phyloP scores from a whole-genome alignment of 2,797 vertebrate species.

The Margarornis squamiger region DNA sequence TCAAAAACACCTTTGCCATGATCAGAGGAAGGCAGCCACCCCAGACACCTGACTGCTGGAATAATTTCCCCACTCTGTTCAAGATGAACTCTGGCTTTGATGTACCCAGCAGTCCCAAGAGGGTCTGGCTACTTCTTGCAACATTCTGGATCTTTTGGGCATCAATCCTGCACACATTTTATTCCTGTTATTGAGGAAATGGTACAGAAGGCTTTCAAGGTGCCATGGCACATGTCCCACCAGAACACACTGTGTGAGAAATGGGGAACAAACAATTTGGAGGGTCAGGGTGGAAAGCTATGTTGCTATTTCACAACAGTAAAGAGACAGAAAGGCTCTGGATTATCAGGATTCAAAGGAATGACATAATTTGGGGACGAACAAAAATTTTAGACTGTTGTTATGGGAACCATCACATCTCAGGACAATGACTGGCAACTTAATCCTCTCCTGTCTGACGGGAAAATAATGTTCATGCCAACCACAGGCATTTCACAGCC shows the following conservation, averaged over 20 bases:
- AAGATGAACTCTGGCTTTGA: not conserved
- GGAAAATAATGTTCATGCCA: not conserved
- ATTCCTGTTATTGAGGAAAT: not conserved
- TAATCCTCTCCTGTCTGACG: not conserved
- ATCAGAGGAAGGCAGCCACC: not conserved
- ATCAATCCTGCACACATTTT: not conserved
- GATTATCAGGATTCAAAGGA: not conserved
- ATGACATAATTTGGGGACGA: not conserved
- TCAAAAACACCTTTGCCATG: not conserved
- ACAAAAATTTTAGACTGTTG: not conserved
- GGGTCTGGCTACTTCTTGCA: not conserved
- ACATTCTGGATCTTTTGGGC: not conserved
- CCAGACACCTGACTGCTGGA: not conserved
- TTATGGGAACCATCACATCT: not conserved
- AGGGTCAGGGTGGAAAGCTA: not conserved
- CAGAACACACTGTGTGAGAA: not conserved
- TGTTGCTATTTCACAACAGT: not conserved
- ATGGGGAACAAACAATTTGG: rapidly evolving
- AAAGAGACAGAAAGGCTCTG: not conserved
- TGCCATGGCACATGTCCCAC: not conserved
- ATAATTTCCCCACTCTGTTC: not conserved
- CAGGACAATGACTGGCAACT: not conserved
- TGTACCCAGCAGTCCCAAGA: not conserved
- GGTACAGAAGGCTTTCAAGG: not conserved
- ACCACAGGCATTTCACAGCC: not conserved